phyloP scores from a whole-genome alignment of 1,140 invertebrate genomes.

The Solen grandis region DNA sequence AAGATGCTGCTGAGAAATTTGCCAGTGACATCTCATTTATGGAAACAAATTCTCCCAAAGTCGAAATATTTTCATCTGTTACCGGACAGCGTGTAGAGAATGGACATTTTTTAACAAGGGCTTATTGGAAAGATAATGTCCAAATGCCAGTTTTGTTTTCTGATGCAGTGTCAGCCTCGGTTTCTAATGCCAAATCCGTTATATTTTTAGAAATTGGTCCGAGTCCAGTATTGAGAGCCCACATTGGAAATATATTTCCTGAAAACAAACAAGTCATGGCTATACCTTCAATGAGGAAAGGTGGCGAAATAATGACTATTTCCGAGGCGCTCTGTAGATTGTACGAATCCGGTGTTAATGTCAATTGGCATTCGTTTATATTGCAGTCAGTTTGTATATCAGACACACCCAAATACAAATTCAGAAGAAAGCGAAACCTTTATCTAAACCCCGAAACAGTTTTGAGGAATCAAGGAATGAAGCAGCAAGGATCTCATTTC shows the following conservation, averaged over 20 bases:
- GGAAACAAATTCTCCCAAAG: background rate
- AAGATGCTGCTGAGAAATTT: slow-evolving; percentile 21
- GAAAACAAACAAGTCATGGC: background rate
- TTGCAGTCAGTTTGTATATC: background rate
- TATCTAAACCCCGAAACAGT: background rate
- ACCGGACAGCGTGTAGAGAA: slow-evolving; percentile 28
- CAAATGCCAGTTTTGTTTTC: slow-evolving; percentile 47
- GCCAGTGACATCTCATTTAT: slow-evolving; percentile 12
- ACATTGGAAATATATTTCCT: slow-evolving; percentile 44
- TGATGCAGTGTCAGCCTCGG: slow-evolving; percentile 29
- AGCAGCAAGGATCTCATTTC: background rate
- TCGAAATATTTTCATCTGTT: slow-evolving; percentile 51
- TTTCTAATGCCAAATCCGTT: background rate
- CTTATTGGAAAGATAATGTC: slow-evolving; percentile 58
- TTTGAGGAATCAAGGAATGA: background rate
- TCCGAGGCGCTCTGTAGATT: slow-evolving; percentile 24
- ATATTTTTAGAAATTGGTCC: slow-evolving; percentile 60
- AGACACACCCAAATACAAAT: slow-evolving; percentile 24
- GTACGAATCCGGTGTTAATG: slow-evolving; percentile 51
- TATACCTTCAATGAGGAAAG: slow-evolving; percentile 45
- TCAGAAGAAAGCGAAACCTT: background rate
- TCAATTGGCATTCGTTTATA: slow-evolving; percentile 55
- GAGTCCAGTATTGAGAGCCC: slow-evolving; percentile 40
- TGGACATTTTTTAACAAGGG: background rate
- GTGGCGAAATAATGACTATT: slow-evolving; percentile 37